Conservation (phyloP, 1,140 invertebrate genomes). For the Conus betulinus region DNA sequence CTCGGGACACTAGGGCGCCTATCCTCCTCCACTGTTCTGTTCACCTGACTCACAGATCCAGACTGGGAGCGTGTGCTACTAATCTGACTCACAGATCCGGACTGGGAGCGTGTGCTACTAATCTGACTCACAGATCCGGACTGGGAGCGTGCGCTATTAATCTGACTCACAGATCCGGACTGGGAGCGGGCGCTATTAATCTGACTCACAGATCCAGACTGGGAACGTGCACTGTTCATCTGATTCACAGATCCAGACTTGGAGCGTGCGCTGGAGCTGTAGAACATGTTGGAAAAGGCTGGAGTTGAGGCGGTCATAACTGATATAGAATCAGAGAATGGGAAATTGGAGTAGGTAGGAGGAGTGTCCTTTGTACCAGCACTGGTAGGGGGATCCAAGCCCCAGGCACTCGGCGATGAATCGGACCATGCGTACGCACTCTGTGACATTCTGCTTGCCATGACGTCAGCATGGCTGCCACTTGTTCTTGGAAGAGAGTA, state of each 20-base stretch:
- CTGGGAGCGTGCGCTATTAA: too few species aligned
- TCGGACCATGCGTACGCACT: slow-evolving; percentile 10
- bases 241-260: background rate
- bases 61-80: background rate
- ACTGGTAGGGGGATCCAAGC: background rate
- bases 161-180: too few species aligned
- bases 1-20: background rate
- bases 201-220: too few species aligned
- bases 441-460: background rate
- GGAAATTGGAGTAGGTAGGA: background rate
- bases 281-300: slow-evolving; percentile 2
- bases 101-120: too few species aligned
- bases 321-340: background rate
- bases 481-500: background rate
- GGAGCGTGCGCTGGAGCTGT: background rate
- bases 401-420: background rate
- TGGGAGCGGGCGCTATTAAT: too few species aligned
- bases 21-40: background rate
- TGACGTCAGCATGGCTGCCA: background rate
- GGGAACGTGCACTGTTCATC: too few species aligned
- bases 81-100: too few species aligned
- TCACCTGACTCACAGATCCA: background rate
- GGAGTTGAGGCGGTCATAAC: background rate
- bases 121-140: too few species aligned
- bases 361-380: background rate